phyloP scores from a whole-genome alignment of 1,140 invertebrate genomes.

The Ridgeia piscesae region DNA sequence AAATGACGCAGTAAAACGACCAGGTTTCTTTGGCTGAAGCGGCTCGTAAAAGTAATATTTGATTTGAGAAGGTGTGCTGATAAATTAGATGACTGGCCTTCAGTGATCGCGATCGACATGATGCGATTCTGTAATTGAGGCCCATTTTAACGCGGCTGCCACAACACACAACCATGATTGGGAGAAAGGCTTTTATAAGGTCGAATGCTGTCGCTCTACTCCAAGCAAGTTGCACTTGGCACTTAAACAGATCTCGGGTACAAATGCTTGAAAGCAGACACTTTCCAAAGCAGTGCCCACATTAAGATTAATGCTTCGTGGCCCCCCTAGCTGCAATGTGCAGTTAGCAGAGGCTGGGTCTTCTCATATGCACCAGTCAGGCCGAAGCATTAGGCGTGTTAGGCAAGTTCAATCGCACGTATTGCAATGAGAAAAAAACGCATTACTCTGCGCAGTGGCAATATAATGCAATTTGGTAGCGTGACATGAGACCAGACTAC shows the following conservation, averaged over 20 bases:
- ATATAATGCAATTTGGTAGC: not conserved
- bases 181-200: not conserved
- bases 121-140: not conserved
- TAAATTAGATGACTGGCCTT: not conserved
- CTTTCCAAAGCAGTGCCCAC: not conserved
- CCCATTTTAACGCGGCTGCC: not conserved
- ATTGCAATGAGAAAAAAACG: not conserved
- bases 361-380: not conserved
- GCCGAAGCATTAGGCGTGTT: not conserved
- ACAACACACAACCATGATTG: not conserved
- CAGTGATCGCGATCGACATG: not conserved
- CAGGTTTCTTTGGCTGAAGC: not conserved
- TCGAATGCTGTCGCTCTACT: not conserved
- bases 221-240: not conserved
- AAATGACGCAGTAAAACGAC: not conserved
- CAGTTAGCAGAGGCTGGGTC: not conserved
- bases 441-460: not conserved
- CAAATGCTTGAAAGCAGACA: not conserved
- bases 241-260: not conserved
- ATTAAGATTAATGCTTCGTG: not conserved
- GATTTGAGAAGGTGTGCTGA: not conserved
- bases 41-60: not conserved
- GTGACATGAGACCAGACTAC: not conserved
- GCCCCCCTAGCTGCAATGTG: not conserved
- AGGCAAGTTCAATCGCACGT: not conserved